Evolutionary conservation across 2,113 vertebrate genomes (phyloP).

Genomic region (Muscicapa adusta): DNA sequence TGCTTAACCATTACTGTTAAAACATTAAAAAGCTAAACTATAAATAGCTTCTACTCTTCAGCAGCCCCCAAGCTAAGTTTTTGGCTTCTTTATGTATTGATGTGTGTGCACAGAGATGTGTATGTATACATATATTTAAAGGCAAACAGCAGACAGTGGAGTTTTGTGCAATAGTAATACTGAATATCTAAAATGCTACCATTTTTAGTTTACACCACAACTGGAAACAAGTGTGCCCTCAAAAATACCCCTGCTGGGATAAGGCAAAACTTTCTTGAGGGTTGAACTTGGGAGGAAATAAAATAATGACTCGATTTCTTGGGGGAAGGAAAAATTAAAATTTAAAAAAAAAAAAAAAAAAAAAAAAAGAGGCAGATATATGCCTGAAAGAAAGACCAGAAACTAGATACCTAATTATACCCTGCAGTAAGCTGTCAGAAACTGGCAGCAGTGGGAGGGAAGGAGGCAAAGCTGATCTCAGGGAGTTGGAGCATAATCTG

Average conservation of each 20-base stretch:
- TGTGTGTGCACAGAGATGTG: neutral
- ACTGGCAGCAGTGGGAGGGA: constrained; percentile 49
- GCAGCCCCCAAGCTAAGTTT: neutral
- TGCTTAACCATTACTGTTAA: constrained; percentile 15
- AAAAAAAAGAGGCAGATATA: neutral
- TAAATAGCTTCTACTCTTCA: neutral
- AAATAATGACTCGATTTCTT: neutral
- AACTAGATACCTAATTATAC: constrained; percentile 58
- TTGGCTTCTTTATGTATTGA: neutral
- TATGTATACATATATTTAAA: neutral
- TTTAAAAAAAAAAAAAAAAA: neutral
- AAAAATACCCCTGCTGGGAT: neutral
- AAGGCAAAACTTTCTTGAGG: constrained; percentile 15
- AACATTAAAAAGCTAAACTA: constrained; percentile 22
- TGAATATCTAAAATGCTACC: neutral
- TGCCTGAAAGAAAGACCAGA: constrained; percentile 35
- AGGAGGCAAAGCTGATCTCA: constrained; percentile 43
- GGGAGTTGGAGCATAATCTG: constrained; percentile 22
- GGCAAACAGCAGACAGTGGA: neutral
- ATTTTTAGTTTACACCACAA: neutral
- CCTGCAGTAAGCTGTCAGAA: constrained; percentile 62
- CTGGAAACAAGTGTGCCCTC: neutral
- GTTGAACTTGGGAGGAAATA: neutral
- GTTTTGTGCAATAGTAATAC: neutral
- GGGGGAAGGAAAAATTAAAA: too few relatives aligned